phyloP scores from a whole-genome alignment of 2,888 invertebrate genomes.

The Synergus japonicus region DNA sequence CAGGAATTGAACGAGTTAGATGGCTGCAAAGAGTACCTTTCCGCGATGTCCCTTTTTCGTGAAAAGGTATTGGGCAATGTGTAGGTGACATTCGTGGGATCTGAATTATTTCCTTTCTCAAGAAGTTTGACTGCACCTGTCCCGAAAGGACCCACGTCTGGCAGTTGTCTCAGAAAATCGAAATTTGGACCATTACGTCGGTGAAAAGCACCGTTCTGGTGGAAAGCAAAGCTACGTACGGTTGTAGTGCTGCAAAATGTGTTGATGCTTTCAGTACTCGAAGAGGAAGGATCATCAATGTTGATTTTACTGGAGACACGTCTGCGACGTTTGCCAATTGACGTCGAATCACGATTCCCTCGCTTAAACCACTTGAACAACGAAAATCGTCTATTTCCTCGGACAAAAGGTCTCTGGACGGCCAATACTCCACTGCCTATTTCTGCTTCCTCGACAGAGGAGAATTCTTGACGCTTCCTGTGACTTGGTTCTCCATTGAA shows the following conservation, averaged over 20 bases:
- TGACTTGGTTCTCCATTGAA: slow-evolving; percentile 61
- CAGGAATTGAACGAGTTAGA: slow-evolving; percentile 64
- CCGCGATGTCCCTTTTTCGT: slow-evolving; percentile 64
- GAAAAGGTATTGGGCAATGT: slow-evolving; percentile 67
- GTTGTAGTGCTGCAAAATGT: slow-evolving; percentile 86
- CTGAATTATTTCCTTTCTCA: slow-evolving; percentile 46
- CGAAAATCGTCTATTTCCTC: slow-evolving; percentile 79
- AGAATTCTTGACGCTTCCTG: slow-evolving; percentile 11
- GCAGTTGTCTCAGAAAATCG: slow-evolving; percentile 58
- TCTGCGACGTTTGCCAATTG: slow-evolving; percentile 62
- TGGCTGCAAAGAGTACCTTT: slow-evolving; percentile 70
- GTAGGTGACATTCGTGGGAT: slow-evolving; percentile 52
- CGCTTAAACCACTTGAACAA: slow-evolving; percentile 87
- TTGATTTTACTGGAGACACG: slow-evolving; percentile 61
- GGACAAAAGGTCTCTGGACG: slow-evolving; percentile 47
- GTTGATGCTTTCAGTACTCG: slow-evolving; percentile 82
- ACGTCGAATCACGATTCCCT: slow-evolving; percentile 67
- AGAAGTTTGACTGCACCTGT: slow-evolving; percentile 68
- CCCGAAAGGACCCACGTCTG: slow-evolving; percentile 69
- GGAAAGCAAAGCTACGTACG: slow-evolving; percentile 85
- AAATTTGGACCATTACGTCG: slow-evolving; percentile 63
- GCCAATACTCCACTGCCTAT: slow-evolving; percentile 53
- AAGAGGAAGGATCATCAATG: slow-evolving; percentile 64
- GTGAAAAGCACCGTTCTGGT: slow-evolving; percentile 75
- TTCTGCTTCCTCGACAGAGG: slow-evolving; percentile 53